phyloP scores from a whole-genome alignment of 1,140 invertebrate species.

The Drosophila pseudoobscura region DNA sequence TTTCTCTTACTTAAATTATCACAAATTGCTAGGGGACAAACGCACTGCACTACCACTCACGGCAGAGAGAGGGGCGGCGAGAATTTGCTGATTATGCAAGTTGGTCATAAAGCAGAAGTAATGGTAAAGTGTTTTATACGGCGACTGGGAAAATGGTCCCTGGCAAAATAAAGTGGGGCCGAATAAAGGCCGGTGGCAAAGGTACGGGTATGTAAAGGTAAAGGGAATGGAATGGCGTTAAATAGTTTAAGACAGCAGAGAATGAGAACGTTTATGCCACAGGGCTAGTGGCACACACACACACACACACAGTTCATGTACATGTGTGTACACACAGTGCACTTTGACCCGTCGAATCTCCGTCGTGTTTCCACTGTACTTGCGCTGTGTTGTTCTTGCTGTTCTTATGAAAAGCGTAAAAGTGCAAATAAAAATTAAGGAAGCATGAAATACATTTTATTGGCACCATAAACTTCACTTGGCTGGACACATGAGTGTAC shows the following conservation, averaged over 20 bases:
- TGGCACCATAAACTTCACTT: conserved; percentile 83
- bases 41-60: background rate
- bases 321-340: conserved; percentile 4
- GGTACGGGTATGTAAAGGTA: conserved; percentile 19
- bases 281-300: too few species aligned
- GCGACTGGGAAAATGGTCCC: conserved; percentile 19
- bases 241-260: conserved; percentile 63
- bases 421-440: conserved; percentile 83
- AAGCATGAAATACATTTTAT: conserved; percentile 84
- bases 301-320: conserved; percentile 1
- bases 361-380: background rate
- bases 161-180: conserved; percentile 14
- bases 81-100: conserved; percentile 74
- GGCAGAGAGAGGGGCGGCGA: conserved; percentile 2
- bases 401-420: conserved; percentile 75
- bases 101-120: conserved; percentile 60
- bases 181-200: conserved; percentile 29
- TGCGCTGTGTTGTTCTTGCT: conserved; percentile 5
- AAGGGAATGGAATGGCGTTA: conserved; percentile 61
- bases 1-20: conserved; percentile 38
- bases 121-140: conserved; percentile 65
- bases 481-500: conserved; percentile 83
- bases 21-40: conserved; percentile 24
- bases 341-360: conserved; percentile 31
- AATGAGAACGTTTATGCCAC: background rate